phyloP scores from a whole-genome alignment of 1,140 invertebrate genomes.

The Drosophila trapezifrons region DNA sequence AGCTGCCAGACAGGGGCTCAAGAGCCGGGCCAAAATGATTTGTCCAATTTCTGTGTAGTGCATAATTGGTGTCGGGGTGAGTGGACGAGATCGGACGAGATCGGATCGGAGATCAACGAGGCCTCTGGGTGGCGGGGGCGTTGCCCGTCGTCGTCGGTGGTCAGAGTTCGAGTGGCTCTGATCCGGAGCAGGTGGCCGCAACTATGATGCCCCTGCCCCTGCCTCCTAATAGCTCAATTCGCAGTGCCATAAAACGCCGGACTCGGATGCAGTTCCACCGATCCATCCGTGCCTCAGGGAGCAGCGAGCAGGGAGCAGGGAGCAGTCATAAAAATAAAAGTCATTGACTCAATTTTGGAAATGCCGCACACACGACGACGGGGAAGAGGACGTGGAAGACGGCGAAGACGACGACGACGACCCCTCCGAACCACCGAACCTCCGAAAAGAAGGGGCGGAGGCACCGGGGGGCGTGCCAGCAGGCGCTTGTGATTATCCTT shows the following conservation, averaged over 20 bases:
- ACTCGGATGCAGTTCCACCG: constrained; percentile 16
- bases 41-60: constrained; percentile 62
- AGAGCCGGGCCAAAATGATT: constrained; percentile 52
- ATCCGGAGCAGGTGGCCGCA: constrained; percentile 9
- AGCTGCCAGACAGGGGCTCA: constrained; percentile 4
- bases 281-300: too few relatives aligned
- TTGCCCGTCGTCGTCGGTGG: constrained; percentile 18
- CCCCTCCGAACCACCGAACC: not conserved
- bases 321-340: constrained; percentile 76
- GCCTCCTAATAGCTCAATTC: constrained; percentile 80
- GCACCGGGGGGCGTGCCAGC: constrained; percentile 66
- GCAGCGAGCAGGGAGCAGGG: not conserved
- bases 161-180: constrained; percentile 19
- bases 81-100: constrained; percentile 17
- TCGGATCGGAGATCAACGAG: constrained; percentile 7
- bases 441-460: constrained; percentile 25
- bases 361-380: constrained; percentile 78
- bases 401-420: constrained; percentile 39
- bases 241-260: constrained; percentile 59
- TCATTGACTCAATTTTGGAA: constrained; percentile 82
- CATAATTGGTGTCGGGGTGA: constrained; percentile 62
- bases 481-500: constrained; percentile 82
- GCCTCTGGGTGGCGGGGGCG: constrained; percentile 20
- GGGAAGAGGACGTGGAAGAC: not conserved
- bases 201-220: not conserved